Percentiles rank a stretch among this genome's conserved stretches.
phyloP scores from a whole-genome alignment of 2,888 invertebrate genomes.

The Seira sanloemensis region DNA sequence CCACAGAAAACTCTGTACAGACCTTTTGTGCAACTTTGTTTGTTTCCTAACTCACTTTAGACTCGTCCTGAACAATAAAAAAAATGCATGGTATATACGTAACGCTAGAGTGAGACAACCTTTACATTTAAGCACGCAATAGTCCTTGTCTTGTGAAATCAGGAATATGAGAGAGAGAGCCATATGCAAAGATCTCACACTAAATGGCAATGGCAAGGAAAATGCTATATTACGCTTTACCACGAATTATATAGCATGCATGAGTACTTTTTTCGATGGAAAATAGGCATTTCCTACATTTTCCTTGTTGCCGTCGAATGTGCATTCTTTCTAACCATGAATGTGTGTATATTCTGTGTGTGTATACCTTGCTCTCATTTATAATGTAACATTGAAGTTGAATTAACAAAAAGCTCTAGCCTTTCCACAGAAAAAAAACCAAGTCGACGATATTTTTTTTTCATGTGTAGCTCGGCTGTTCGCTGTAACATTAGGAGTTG shows the following conservation, averaged over 20 bases:
- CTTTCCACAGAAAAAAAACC: not conserved
- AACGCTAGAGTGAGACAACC: not conserved
- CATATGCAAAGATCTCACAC: not conserved
- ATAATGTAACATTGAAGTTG: not conserved
- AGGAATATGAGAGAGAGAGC: not conserved
- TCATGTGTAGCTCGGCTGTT: not conserved
- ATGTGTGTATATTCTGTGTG: not conserved
- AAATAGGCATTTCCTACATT: not conserved
- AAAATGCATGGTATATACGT: not conserved
- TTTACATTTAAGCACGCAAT: conserved; percentile 21
- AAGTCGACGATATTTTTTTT: not conserved
- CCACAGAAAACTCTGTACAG: not conserved
- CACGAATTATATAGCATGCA: not conserved
- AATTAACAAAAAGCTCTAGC: not conserved
- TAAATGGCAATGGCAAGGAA: not conserved
- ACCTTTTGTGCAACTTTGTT: not conserved
- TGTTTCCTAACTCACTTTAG: not conserved
- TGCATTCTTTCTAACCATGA: too few relatives aligned
- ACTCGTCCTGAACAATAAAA: conserved; percentile 4
- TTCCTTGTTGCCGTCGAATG: not conserved
- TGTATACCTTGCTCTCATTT: not conserved
- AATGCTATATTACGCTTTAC: not conserved
- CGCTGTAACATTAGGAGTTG: too few relatives aligned
- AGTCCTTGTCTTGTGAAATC: conserved; percentile 24
- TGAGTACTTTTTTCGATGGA: not conserved